Conservation (phyloP, 2,888 invertebrate genomes). For the Dastarcus helophoroides region DNA sequence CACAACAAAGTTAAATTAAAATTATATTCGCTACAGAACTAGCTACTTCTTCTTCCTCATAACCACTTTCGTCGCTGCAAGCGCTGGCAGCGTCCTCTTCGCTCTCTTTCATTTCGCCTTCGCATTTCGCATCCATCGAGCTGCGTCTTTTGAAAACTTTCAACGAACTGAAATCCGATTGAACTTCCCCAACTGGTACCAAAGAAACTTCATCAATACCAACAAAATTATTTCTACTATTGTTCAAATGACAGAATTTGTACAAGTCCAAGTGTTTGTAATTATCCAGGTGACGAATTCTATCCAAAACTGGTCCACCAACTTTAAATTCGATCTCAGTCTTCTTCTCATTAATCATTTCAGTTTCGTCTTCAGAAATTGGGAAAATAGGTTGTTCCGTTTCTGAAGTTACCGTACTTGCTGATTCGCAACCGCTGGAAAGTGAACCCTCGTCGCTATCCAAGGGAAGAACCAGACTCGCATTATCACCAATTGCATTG, state of each 20-base stretch:
- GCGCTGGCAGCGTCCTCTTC: conserved; percentile 56
- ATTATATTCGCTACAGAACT: conserved; percentile 33
- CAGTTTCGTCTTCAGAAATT: conserved; percentile 19
- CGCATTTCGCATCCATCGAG: conserved; percentile 16
- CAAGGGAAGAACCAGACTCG: conserved; percentile 43
- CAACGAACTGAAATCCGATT: conserved; percentile 34
- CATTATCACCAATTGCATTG: conserved; percentile 25
- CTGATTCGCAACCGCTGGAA: conserved; percentile 72
- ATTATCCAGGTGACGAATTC: conserved; percentile 29
- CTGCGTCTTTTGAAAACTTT: conserved; percentile 35
- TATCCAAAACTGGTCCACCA: conserved; percentile 32
- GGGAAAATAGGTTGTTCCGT: conserved; percentile 32
- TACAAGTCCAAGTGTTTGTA: conserved; percentile 23
- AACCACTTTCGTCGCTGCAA: conserved; percentile 84
- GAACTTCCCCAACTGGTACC: conserved; percentile 34
- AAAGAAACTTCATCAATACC: conserved; percentile 37
- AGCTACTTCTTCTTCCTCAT: conserved; percentile 60
- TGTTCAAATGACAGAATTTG: conserved; percentile 23
- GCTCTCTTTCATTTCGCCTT: conserved; percentile 29
- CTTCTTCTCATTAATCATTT: conserved; percentile 22
- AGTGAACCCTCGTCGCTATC: conserved; percentile 66
- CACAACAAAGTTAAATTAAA: conserved; percentile 33
- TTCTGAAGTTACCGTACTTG: conserved; percentile 57
- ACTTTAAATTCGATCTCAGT: conserved; percentile 36
- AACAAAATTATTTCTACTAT: too few species aligned